Conservation (phyloP, 2,797 vertebrate genomes). For the Pipistrellus pygmaeus region DNA sequence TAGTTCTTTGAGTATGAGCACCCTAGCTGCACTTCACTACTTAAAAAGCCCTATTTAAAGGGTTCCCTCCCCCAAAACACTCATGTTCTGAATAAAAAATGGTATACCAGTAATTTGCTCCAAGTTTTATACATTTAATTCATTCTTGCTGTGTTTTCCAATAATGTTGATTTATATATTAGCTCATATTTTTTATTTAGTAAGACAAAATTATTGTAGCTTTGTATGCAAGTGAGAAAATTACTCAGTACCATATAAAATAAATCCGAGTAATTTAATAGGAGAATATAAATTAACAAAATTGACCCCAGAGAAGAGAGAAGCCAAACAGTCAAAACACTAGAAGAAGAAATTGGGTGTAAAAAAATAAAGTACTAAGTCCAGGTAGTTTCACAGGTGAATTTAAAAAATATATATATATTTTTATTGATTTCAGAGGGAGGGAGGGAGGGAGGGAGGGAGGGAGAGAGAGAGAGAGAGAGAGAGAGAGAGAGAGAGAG, state of each 20-base stretch:
- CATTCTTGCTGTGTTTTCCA: conserved; percentile 18
- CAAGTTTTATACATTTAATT: conserved; percentile 23
- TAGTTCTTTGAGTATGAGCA: not conserved
- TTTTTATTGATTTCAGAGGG: no score
- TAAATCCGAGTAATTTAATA: conserved; percentile 33
- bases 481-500: no score
- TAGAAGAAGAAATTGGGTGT: conserved; percentile 55
- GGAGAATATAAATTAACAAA: conserved; percentile 51
- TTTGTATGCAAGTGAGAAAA: conserved; percentile 40
- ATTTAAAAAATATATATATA: not conserved
- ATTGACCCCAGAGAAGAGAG: conserved; percentile 37
- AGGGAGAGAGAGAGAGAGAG: no score
- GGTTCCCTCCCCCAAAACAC: not conserved
- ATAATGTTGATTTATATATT: conserved; percentile 47
- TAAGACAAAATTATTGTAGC: conserved; percentile 17
- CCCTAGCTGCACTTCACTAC: conserved; percentile 10
- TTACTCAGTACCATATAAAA: conserved; percentile 52
- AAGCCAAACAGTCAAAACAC: not conserved
- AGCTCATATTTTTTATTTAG: conserved; percentile 51
- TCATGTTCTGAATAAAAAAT: not conserved
- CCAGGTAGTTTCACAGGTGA: not conserved
- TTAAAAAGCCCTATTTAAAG: conserved; percentile 45
- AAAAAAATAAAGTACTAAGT: conserved; percentile 11
- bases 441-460: no score
- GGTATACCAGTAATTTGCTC: conserved; percentile 32